Conservation (phyloP, 2,888 invertebrate species). For the Drosophila birchii region DNA sequence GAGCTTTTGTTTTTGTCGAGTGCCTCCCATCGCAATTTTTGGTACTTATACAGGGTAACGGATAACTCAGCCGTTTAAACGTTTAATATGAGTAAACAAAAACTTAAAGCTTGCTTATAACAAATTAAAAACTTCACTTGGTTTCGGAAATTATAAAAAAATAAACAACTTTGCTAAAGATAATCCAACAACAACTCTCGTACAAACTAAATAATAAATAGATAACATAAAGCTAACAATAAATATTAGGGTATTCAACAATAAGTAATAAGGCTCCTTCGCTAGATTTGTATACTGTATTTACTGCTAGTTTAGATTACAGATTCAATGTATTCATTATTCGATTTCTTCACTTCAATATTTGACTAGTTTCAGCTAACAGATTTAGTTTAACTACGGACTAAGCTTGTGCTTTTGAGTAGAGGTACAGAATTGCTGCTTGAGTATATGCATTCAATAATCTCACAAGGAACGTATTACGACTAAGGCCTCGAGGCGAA, state of each 20-base stretch:
- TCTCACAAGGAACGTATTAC: slow-evolving; percentile 70
- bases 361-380: slow-evolving; percentile 66
- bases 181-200: slow-evolving; percentile 37
- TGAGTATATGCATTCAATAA: slow-evolving; percentile 40
- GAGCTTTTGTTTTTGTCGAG: slow-evolving; percentile 36
- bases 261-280: slow-evolving; percentile 22
- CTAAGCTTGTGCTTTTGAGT: slow-evolving; percentile 52
- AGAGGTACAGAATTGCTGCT: slow-evolving; percentile 43
- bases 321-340: slow-evolving; percentile 29
- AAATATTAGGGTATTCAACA: slow-evolving; percentile 39
- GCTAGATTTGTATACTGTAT: slow-evolving; percentile 46
- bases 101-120: slow-evolving; percentile 16
- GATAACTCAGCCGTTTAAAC: slow-evolving; percentile 12
- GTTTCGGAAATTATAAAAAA: slow-evolving; percentile 51
- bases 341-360: slow-evolving; percentile 53
- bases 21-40: slow-evolving; percentile 20
- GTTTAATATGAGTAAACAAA: slow-evolving; percentile 33
- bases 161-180: slow-evolving; percentile 38
- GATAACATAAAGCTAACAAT: slow-evolving; percentile 45
- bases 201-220: slow-evolving; percentile 43
- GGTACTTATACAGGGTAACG: slow-evolving; percentile 1
- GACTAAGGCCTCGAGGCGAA: slow-evolving; percentile 69
- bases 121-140: slow-evolving; percentile 38
- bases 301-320: slow-evolving; percentile 57
- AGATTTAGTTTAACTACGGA: slow-evolving; percentile 56